Evolutionary conservation across 2,797 vertebrate species (phyloP).

Genomic region (Odontamblyopus rebecca): DNA sequence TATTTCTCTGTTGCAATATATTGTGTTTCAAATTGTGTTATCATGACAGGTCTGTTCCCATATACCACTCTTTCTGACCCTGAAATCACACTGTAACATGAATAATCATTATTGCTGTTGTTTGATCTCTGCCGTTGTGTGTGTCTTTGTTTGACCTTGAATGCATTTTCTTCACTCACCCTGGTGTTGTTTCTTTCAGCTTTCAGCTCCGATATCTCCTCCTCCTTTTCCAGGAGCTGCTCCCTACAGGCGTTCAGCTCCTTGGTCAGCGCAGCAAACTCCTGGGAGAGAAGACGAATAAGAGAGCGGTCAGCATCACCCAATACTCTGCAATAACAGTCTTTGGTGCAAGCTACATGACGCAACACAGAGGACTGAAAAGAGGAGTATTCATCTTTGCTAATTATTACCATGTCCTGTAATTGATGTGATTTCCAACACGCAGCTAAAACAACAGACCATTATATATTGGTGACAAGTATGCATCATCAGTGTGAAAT

Average conservation of each 20-base stretch:
- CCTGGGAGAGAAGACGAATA: conserved; percentile 72
- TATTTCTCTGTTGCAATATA: no score
- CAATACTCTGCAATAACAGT: background rate
- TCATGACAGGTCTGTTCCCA: background rate
- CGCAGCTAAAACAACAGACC: background rate
- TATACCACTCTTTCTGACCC: background rate
- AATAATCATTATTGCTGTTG: background rate
- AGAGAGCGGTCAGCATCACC: conserved; percentile 30
- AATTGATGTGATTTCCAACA: background rate
- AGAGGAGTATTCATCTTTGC: background rate
- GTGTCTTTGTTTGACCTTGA: background rate
- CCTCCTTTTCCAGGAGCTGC: conserved; percentile 97
- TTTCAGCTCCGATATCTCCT: conserved; percentile 98
- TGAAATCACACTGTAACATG: background rate
- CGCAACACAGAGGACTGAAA: conserved; percentile 2
- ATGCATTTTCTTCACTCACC: conserved; percentile 77
- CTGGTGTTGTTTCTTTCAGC: conserved; percentile 99
- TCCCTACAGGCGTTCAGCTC: conserved; percentile 97
- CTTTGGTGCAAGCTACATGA: background rate
- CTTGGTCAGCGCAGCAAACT: conserved; percentile 98
- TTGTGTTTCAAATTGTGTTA: no score
- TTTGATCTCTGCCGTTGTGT: background rate
- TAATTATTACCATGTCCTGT: background rate
- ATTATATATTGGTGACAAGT: background rate
- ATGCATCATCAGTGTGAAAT: background rate